phyloP scores from a whole-genome alignment of 2,113 vertebrate genomes.

The Tamias sibiricus region DNA sequence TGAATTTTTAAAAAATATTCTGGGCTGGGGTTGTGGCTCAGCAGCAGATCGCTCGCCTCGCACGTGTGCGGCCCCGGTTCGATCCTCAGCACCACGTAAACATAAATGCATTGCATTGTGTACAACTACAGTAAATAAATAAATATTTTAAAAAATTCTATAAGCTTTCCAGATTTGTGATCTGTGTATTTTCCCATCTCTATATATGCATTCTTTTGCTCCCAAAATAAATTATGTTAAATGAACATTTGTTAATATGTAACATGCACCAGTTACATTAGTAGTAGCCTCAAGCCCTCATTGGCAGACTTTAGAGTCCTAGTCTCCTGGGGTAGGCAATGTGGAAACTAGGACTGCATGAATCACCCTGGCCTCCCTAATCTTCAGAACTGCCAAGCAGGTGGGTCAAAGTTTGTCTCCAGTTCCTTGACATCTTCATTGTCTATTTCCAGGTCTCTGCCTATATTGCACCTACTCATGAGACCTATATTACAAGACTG shows the following conservation, averaged over 20 bases:
- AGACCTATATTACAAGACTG: neutral
- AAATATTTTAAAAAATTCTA: too few relatives aligned
- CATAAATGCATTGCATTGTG: too few relatives aligned
- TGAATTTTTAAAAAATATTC: slow-evolving; percentile 26
- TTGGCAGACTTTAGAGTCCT: neutral
- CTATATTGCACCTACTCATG: neutral
- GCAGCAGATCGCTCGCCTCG: too few relatives aligned
- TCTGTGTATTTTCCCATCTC: slow-evolving; percentile 36
- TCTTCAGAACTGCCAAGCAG: neutral
- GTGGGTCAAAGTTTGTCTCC: neutral
- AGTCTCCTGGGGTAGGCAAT: neutral
- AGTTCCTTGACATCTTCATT: neutral
- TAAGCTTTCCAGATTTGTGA: slow-evolving; percentile 44
- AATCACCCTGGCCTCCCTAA: fast-evolving
- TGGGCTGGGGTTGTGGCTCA: too few relatives aligned
- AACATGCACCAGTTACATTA: neutral
- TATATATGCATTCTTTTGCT: slow-evolving; percentile 1
- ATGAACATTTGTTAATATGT: neutral
- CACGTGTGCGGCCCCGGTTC: too few relatives aligned
- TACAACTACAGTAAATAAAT: too few relatives aligned
- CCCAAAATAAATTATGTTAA: slow-evolving; percentile 30
- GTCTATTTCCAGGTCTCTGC: neutral
- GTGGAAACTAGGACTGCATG: neutral
- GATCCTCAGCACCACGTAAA: too few relatives aligned
- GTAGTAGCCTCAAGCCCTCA: neutral